phyloP scores from a whole-genome alignment of 2,888 invertebrate species.

The Arenicola marina region DNA sequence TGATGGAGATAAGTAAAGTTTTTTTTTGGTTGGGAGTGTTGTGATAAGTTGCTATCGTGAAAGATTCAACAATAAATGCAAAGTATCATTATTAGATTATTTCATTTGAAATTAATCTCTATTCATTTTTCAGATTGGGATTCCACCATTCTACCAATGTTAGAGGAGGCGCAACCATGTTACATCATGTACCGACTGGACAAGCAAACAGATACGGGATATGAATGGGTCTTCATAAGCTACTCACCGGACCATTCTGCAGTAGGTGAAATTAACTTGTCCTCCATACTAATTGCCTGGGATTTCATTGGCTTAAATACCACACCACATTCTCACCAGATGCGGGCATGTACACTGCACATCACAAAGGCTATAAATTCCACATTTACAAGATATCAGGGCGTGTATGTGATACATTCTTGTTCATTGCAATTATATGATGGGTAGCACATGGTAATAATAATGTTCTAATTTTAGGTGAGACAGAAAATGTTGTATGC shows the following conservation, averaged over 20 bases:
- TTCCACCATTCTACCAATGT: slow-evolving; percentile 43
- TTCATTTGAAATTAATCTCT: slow-evolving; percentile 30
- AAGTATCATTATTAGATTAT: not conserved
- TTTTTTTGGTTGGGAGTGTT: slow-evolving; percentile 1
- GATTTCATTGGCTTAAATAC: too few species aligned
- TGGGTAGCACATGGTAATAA: too few species aligned
- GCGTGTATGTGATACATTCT: too few species aligned
- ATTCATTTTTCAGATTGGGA: slow-evolving; percentile 54
- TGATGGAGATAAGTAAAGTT: too few species aligned
- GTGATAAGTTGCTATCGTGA: not conserved
- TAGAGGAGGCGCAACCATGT: slow-evolving; percentile 72
- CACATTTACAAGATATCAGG: too few species aligned
- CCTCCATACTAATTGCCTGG: not conserved
- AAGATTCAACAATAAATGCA: not conserved
- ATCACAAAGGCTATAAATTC: too few species aligned
- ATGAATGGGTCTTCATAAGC: slow-evolving; percentile 89
- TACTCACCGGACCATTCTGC: slow-evolving; percentile 66
- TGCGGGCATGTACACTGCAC: too few species aligned
- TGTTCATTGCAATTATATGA: too few species aligned
- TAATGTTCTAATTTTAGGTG: slow-evolving; percentile 62
- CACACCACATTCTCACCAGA: not conserved
- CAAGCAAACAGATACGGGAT: slow-evolving; percentile 75
- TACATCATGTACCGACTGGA: slow-evolving; percentile 81
- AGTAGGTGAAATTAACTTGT: slow-evolving; percentile 6
- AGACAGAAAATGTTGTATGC: slow-evolving; percentile 98